These are phyloP conservation scores for Petrolisthes cinctipes DNA, from an alignment of 2,888 invertebrate genomes.

Conservation along the genomic window DNA sequence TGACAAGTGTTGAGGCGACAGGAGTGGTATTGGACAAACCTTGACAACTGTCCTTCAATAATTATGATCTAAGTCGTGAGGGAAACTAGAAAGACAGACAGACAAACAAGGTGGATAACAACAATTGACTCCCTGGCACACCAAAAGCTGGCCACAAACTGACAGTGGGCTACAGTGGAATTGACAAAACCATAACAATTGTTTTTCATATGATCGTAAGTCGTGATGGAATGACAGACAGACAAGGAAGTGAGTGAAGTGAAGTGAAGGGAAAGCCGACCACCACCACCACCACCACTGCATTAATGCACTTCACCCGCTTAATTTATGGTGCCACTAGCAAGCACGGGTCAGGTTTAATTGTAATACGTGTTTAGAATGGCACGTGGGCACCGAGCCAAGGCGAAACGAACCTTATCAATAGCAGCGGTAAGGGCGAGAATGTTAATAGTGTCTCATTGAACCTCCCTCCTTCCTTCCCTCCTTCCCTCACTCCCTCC, in stretches of 20 bases:
- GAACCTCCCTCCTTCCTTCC: too few species aligned
- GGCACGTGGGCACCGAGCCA: conserved; percentile 1
- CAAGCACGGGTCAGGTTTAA: conserved; percentile 48
- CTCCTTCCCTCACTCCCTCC: background rate
- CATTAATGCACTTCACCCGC: conserved; percentile 44
- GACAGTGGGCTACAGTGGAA: background rate
- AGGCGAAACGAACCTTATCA: conserved; percentile 10
- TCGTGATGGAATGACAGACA: too few species aligned
- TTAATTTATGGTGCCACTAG: conserved; percentile 41
- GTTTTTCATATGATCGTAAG: background rate
- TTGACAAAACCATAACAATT: background rate
- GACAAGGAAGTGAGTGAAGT: background rate
- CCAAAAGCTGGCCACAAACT: too few species aligned
- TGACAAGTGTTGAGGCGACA: too few species aligned
- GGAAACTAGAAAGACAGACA: too few species aligned
- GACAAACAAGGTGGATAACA: too few species aligned
- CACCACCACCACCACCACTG: conserved; percentile 24
- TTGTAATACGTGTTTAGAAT: conserved; percentile 51
- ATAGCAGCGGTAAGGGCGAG: conserved; percentile 2
- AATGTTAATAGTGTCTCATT: conserved; percentile 7
- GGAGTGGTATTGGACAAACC: too few species aligned
- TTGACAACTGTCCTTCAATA: too few species aligned
- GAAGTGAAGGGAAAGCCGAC: background rate
- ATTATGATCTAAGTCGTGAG: too few species aligned
- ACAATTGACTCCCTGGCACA: too few species aligned